phyloP scores from a whole-genome alignment of 2,888 invertebrate genomes.

The Pediacus dermestoides region DNA sequence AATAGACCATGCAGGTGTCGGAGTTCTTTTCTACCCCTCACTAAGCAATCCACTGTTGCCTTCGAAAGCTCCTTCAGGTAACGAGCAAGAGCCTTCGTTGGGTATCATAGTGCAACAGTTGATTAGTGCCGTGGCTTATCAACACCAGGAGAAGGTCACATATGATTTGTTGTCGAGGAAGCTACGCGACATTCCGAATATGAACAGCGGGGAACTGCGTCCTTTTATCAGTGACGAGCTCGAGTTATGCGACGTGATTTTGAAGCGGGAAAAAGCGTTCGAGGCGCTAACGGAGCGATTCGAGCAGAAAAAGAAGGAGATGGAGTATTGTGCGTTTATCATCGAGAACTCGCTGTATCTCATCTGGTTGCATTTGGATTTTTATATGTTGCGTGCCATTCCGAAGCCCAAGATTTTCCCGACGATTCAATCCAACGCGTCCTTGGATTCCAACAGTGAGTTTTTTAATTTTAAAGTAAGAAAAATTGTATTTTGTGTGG shows the following conservation, averaged over 20 bases:
- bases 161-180: constrained; percentile 53
- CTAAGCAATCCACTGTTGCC: constrained; percentile 45
- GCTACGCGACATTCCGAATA: constrained; percentile 51
- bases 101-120: constrained; percentile 57
- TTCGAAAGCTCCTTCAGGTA: constrained; percentile 31
- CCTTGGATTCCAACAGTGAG: constrained; percentile 39
- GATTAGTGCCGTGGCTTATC: constrained; percentile 55
- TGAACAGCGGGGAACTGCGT: constrained; percentile 56
- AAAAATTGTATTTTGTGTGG: constrained; percentile 7
- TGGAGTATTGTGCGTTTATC: constrained; percentile 62
- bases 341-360: constrained; percentile 71
- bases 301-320: constrained; percentile 57
- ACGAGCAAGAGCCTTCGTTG: constrained; percentile 50
- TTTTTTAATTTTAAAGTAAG: constrained; percentile 16
- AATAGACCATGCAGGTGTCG: constrained; percentile 53
- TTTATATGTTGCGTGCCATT: constrained; percentile 63
- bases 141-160: constrained; percentile 52
- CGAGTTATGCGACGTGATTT: constrained; percentile 36
- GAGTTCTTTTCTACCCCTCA: constrained; percentile 55
- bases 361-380: constrained; percentile 73
- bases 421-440: constrained; percentile 24
- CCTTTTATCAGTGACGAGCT: constrained; percentile 48
- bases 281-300: constrained; percentile 54
- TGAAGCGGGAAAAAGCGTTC: constrained; percentile 44
- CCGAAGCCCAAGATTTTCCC: constrained; percentile 45